Evolutionary conservation across 2,113 vertebrate genomes (phyloP), one percentile per base, ranked within the genome.

Genomic region (Amphiprion ocellaris): DNA sequence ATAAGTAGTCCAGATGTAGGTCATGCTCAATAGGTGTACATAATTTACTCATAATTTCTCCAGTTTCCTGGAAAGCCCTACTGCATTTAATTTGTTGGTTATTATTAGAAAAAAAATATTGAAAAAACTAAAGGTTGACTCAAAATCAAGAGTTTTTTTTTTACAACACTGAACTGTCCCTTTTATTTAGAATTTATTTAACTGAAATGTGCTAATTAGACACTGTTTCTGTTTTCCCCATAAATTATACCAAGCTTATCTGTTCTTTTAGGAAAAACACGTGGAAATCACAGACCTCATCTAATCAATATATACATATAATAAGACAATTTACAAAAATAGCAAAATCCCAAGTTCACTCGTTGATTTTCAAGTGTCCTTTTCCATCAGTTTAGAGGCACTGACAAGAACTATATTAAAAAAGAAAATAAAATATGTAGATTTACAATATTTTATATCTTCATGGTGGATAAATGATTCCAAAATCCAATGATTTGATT

Each of bases 401-500:
- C 17, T n/a, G n/a, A 54, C 24, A 28, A 39, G 21, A 58, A 39
- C 33, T 67, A 56, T 19, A 17, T 10, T 52, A 39, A 26, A 58
- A 33, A 66, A 49, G 2, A 49, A 55, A 66, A 4, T 19, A 61
- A 49, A 58, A 58, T 10, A 61, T 24, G 33, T 19, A 74, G 19
- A 59, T 71, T 69, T 52, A 65, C 21, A 63, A 59, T 23, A 46
- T 14, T 74, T 79, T 63, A 52, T 79, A 67, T 44, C 10, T 53
- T 65, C 19, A 52, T 59, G 58, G 23, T 28, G 76, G 15, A 81
- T 23, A 60, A 59, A 69, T 60, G 11, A 33, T 4, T 69, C 78
- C 0, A 41, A 60, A 78, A 80, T 74, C 47, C 49, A 55, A 75
- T 49, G 14, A 56, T 77, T 49, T 70, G 70, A 87, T 68, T 90